A percentile compares a stretch with the other conserved stretches of the same genome.
Evolutionary conservation across 2,797 vertebrate species (phyloP).

Genomic region (Crax fasciolata): DNA sequence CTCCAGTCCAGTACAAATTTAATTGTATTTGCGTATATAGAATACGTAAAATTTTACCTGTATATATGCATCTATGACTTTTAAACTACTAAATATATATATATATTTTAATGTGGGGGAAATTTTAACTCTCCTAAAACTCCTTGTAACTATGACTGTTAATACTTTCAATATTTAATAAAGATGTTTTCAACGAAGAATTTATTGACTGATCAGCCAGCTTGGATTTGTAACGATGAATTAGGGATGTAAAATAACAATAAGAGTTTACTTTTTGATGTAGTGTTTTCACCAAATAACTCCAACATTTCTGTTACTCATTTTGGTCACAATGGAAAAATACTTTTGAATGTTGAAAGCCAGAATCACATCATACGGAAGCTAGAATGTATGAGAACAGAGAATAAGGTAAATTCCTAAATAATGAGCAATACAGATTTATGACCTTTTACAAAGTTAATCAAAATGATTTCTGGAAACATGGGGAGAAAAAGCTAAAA

Average conservation of each 20-base stretch:
- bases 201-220: not conserved
- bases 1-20: accelerated
- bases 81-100: not conserved
- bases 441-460: not conserved
- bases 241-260: not conserved
- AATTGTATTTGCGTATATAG: not conserved
- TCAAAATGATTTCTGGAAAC: not conserved
- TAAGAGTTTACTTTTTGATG: not conserved
- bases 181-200: not conserved
- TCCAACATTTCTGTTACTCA: not conserved
- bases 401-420: not conserved
- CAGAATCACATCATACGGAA: accelerated
- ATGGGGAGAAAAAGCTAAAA: not conserved
- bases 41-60: not conserved
- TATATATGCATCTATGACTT: not conserved
- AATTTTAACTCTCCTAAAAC: not conserved
- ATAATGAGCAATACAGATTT: not conserved
- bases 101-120: not conserved
- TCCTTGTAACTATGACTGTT: not conserved
- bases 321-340: not conserved
- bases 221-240: not conserved
- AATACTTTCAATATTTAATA: not conserved
- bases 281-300: not conserved
- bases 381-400: not conserved
- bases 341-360: not conserved